Evolutionary conservation across 2,797 vertebrate genomes (phyloP), one percentile per base, ranked within the genome.

Genomic region (Centropyge bicolor): DNA sequence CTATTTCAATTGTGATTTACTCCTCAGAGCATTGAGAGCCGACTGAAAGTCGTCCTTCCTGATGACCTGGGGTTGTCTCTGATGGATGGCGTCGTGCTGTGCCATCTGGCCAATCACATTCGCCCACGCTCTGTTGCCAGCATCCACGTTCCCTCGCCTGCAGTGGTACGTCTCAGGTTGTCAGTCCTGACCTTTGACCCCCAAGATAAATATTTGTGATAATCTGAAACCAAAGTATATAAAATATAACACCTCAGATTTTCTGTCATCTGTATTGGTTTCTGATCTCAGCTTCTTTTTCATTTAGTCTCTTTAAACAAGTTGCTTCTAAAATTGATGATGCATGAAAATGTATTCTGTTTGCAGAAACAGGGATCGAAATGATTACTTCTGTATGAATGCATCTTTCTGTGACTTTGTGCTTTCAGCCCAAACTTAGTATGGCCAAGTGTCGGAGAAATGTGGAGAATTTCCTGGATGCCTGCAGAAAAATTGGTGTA

Each of bases 361-460:
- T 35, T 31, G 24, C 38, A 40, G 38, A 31, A 31, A 31, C 2
- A 31, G 27, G 27, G 38, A 13, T 8, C 6, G 14, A 8, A 22
- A 11, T 43, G 8, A 16, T 38, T 5, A 27, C 0, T 24, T 45
- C 17, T 56, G 24, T 78, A 35, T 69, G 6, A 59, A 24, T 54
- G 16, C 17, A 2, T 41, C 1, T 27, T 19, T 77, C 45, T 79
- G 35, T 41, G 24, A 35, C 40, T 84, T 65, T 81, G 22, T 81
- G 16, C 31, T 73, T 85, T 9, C 93, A 99, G 98, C 98, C 98
- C 85, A 98, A 97, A 93, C 97, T 99, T 88, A 98, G 98, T 91
- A 99, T 99, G 98, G 98, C 98, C 83, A 99, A 99, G 90, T 98
- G 98, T 95, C 96, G 98, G 85, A 95, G 98, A 86, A 99, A 99